Conservation (phyloP, 2,113 vertebrate genomes). For the Centropus bengalensis region DNA sequence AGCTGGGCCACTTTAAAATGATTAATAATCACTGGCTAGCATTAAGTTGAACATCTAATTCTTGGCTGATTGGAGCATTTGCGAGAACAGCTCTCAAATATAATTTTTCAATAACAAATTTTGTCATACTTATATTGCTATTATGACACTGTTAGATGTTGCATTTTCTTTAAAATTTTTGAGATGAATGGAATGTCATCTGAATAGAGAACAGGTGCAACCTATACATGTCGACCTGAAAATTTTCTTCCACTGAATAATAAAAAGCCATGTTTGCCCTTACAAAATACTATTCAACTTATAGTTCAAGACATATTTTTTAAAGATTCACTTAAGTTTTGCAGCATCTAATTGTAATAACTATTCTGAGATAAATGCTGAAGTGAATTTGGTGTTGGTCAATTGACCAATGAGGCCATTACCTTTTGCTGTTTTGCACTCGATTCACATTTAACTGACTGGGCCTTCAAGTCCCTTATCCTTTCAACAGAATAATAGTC, state of each 20-base stretch:
- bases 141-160: neutral
- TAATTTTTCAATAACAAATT: neutral
- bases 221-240: neutral
- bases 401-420: slow-evolving; percentile 5
- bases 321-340: neutral
- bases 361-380: neutral
- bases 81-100: neutral
- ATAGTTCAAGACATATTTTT: neutral
- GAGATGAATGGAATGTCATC: neutral
- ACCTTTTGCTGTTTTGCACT: neutral
- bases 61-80: slow-evolving; percentile 22
- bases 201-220: neutral
- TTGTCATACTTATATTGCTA: neutral
- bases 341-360: neutral
- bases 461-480: neutral
- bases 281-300: neutral
- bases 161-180: neutral
- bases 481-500: neutral
- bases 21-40: neutral
- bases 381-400: neutral
- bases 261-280: neutral
- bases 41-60: slow-evolving; percentile 17
- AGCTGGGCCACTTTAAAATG: slow-evolving; percentile 32
- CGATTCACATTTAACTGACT: neutral
- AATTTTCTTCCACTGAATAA: neutral